Percentiles rank a stretch among this genome's conserved stretches.
Evolutionary conservation across 2,113 vertebrate species (phyloP).

Genomic region (Tragelaphus strepsiceros): DNA sequence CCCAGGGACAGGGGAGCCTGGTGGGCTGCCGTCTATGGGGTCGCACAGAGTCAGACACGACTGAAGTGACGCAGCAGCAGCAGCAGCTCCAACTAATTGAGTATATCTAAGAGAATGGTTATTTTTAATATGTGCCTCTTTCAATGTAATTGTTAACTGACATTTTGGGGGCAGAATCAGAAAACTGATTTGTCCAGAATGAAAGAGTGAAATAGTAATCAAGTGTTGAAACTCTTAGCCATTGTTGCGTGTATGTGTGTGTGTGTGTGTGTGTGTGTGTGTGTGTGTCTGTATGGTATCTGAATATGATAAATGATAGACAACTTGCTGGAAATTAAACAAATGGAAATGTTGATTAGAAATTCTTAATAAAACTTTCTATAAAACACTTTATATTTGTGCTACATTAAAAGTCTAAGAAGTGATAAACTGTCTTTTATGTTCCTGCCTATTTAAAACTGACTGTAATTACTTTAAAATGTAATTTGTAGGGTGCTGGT

Average conservation of each 20-base stretch:
- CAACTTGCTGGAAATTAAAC: background rate
- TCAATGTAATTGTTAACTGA: background rate
- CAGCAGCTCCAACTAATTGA: background rate
- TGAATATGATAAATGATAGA: background rate
- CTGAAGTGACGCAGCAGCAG: too few relatives aligned
- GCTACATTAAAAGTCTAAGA: background rate
- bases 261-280: background rate
- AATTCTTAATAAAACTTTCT: background rate
- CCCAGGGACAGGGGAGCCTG: too few relatives aligned
- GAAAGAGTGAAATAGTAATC: background rate
- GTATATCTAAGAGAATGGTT: background rate
- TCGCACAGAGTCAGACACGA: too few relatives aligned
- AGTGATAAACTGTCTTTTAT: background rate
- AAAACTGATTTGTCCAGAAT: background rate
- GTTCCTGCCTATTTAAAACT: background rate
- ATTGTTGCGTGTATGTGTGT: background rate
- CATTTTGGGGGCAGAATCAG: background rate
- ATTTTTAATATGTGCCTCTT: constrained; percentile 6
- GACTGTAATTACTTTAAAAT: background rate
- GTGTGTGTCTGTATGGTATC: background rate
- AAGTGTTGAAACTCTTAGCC: background rate
- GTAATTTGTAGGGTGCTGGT: constrained; percentile 88
- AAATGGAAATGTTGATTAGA: background rate
- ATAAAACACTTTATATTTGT: background rate
- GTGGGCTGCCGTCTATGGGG: too few relatives aligned